These are phyloP conservation scores for Aurelia coerulea DNA, from an alignment of 30 jellyfish, hydroid and myxozoan species.

Conservation along the genomic window DNA sequence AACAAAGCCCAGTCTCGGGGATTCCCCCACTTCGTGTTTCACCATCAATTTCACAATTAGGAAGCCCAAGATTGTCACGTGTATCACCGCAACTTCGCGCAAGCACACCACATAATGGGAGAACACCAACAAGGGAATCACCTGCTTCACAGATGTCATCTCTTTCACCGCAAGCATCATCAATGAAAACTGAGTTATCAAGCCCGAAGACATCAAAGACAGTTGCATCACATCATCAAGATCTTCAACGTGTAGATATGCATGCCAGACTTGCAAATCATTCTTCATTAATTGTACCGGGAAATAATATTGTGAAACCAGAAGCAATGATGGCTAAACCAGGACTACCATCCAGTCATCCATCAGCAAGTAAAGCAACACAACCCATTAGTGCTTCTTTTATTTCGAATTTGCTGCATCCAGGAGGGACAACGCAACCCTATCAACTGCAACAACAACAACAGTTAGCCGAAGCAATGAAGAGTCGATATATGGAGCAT, in stretches of 20 bases:
- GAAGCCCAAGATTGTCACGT: constrained; percentile 31
- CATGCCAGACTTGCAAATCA: background rate
- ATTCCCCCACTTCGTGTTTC: constrained; percentile 59
- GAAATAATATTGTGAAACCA: background rate
- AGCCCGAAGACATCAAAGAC: background rate
- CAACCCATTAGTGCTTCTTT: background rate
- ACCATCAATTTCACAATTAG: constrained; percentile 57
- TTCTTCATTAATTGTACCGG: constrained; percentile 16
- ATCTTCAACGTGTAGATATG: background rate
- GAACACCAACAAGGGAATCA: constrained; percentile 44
- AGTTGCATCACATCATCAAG: background rate
- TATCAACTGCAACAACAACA: constrained; percentile 44
- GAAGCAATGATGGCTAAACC: background rate
- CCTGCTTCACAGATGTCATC: constrained; percentile 53
- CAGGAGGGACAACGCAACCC: constrained; percentile 12
- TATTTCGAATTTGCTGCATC: constrained; percentile 17
- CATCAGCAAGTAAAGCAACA: background rate
- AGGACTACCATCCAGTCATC: background rate
- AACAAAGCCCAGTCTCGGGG: background rate
- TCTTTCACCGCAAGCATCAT: constrained; percentile 51
- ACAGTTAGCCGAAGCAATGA: constrained; percentile 27
- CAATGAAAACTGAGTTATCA: constrained; percentile 34
- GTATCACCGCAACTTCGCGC: background rate
- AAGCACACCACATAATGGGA: background rate
- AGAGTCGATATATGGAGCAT: constrained; percentile 26